A percentile compares a stretch with the other conserved stretches of the same genome.
These are phyloP conservation scores for Myripristis jacobus DNA, from an alignment of 2,797 vertebrate genomes.

Conservation along the genomic window DNA sequence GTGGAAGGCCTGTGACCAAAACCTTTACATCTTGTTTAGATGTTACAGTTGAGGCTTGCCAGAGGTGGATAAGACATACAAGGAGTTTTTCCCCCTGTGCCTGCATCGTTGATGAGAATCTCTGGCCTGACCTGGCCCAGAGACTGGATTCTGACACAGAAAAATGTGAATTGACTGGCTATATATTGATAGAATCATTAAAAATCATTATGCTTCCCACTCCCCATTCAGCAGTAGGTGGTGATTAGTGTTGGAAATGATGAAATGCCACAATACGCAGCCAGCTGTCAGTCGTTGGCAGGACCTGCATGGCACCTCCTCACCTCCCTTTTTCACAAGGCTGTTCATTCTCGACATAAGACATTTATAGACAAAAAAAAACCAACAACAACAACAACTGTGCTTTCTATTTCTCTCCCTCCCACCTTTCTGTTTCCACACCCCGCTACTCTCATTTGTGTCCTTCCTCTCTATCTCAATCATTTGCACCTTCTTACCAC, in stretches of 20 bases:
- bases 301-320: background rate
- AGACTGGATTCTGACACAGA: no score
- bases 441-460: conserved; percentile 15
- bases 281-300: conserved; percentile 31
- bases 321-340: conserved; percentile 1
- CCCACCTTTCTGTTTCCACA: background rate
- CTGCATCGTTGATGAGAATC: no score
- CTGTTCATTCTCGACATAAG: conserved; percentile 26
- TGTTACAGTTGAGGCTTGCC: no score
- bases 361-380: conserved; percentile 20
- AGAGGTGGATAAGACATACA: no score
- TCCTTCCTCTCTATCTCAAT: conserved; percentile 6
- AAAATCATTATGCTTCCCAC: background rate
- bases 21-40: no score
- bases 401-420: conserved; percentile 11
- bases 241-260: conserved; percentile 29
- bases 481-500: conserved; percentile 34
- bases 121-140: no score
- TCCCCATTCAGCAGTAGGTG: conserved; percentile 6
- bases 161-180: background rate
- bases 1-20: no score
- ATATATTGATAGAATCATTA: conserved; percentile 23
- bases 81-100: no score
- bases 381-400: no score
- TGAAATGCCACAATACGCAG: conserved; percentile 9